A percentile compares a stretch with the other conserved stretches of the same genome.
These are phyloP conservation scores for Netelia inedita DNA, from an alignment of 2,888 invertebrate genomes.

Conservation along the genomic window DNA sequence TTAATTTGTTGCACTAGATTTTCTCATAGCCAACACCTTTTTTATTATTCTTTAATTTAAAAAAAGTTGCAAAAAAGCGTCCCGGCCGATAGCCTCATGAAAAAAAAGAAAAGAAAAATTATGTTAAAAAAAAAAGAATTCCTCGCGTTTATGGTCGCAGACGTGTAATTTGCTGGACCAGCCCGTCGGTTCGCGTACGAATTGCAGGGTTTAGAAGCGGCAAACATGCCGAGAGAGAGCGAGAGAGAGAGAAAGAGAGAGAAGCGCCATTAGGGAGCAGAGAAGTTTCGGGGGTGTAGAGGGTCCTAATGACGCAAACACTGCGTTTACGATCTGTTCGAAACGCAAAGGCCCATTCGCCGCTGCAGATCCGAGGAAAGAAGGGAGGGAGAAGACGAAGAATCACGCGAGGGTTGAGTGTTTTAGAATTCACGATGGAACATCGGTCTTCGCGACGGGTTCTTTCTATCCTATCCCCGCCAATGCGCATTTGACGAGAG, in stretches of 20 bases:
- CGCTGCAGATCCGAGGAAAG: background rate
- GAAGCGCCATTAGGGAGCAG: conserved; percentile 45
- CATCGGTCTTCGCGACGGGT: background rate
- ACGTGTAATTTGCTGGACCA: conserved; percentile 68
- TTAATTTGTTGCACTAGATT: too few relatives aligned
- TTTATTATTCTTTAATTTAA: background rate
- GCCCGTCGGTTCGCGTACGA: conserved; percentile 50
- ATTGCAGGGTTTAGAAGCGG: conserved; percentile 65
- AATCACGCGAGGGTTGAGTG: conserved; percentile 50
- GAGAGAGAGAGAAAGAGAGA: background rate
- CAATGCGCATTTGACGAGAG: background rate
- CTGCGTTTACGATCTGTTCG: conserved; percentile 43
- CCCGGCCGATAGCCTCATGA: background rate
- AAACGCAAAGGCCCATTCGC: background rate
- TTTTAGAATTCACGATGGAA: conserved; percentile 32
- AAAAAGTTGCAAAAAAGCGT: background rate
- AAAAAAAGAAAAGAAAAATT: conserved; percentile 10
- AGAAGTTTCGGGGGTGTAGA: conserved; percentile 1
- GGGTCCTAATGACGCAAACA: conserved; percentile 42
- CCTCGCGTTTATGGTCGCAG: conserved; percentile 45
- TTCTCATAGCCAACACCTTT: too few relatives aligned
- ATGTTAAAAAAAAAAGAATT: conserved; percentile 22
- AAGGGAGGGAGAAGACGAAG: background rate
- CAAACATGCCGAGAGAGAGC: conserved; percentile 12
- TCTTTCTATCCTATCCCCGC: background rate